Percentiles rank a stretch among this genome's conserved stretches.
phyloP scores from a whole-genome alignment of 2,888 invertebrate species.

The Microctonus brassicae region DNA sequence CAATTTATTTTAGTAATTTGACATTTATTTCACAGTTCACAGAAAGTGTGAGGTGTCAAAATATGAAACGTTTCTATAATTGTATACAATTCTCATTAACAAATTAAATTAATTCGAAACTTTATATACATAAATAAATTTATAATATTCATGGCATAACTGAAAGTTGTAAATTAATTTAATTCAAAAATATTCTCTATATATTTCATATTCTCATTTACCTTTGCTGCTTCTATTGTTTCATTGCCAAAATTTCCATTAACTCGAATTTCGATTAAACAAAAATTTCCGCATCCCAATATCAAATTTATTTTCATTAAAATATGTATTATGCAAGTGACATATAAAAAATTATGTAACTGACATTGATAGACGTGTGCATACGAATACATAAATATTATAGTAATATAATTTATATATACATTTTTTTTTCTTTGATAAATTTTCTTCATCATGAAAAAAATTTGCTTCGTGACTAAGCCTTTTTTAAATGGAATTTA shows the following conservation, averaged over 20 bases:
- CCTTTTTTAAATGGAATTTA: not conserved
- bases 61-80: not conserved
- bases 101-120: constrained; percentile 21
- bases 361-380: not conserved
- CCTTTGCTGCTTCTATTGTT: too few species aligned
- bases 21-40: too few species aligned
- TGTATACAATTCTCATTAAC: not conserved
- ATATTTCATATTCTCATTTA: too few species aligned
- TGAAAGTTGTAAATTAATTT: constrained; percentile 5
- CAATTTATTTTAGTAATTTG: too few species aligned
- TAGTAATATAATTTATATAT: too few species aligned
- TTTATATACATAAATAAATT: not conserved
- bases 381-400: too few species aligned
- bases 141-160: not conserved
- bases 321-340: not conserved
- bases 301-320: not conserved
- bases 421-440: too few species aligned
- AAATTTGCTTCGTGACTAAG: not conserved
- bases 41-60: not conserved
- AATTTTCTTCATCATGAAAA: not conserved
- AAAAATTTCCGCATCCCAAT: not conserved
- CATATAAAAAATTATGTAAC: not conserved
- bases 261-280: too few species aligned
- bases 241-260: not conserved
- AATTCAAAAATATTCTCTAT: not conserved